Percentiles rank a stretch among this genome's conserved stretches.
Evolutionary conservation across 1,140 invertebrate genomes (phyloP).

Genomic region (Eciton burchellii): DNA sequence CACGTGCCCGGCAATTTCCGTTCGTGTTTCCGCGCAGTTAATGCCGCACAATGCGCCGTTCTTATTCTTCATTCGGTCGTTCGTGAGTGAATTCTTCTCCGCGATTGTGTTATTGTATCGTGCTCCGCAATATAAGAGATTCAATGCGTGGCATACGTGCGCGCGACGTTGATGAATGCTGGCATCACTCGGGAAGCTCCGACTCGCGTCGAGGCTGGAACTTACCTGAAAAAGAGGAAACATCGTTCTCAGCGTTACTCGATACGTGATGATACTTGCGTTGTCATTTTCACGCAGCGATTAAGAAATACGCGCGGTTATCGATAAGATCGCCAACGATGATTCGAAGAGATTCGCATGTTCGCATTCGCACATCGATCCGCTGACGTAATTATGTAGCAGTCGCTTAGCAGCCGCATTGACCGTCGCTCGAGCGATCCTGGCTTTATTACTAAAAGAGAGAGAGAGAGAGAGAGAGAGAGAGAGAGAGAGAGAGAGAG

Average conservation of each 20-base stretch:
- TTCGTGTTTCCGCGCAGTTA: background rate
- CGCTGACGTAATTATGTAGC: background rate
- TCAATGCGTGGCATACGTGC: slow-evolving; percentile 24
- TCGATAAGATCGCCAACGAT: too few species aligned
- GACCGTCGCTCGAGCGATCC: background rate
- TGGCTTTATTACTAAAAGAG: slow-evolving; percentile 23
- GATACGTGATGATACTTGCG: background rate
- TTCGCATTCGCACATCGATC: background rate
- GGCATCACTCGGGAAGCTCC: background rate
- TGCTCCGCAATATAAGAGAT: background rate
- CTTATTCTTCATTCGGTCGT: too few species aligned
- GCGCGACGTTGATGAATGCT: background rate
- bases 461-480: background rate
- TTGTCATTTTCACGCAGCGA: background rate
- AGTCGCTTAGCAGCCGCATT: background rate
- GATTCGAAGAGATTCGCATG: background rate
- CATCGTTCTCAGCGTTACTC: background rate
- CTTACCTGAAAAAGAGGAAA: slow-evolving; percentile 45
- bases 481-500: background rate
- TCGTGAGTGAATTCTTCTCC: background rate
- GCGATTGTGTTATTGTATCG: background rate
- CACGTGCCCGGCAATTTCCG: too few species aligned
- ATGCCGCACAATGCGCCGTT: background rate
- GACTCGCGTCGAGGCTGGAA: background rate
- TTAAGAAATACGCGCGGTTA: background rate